These are phyloP conservation scores for Cossypha caffra DNA, from an alignment of 2,797 vertebrate genomes.

Conservation along the genomic window DNA sequence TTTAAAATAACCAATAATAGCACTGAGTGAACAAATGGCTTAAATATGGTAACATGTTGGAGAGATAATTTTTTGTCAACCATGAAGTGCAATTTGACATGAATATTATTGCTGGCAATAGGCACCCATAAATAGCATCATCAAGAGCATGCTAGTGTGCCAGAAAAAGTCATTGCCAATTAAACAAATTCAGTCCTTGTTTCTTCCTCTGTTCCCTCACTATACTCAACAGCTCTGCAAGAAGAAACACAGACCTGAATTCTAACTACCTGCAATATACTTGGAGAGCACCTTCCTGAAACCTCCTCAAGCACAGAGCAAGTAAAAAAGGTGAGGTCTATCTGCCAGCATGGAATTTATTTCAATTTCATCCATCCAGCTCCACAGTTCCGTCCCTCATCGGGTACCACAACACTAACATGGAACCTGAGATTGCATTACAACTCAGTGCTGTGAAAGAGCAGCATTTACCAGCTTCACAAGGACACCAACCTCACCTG, in stretches of 20 bases:
- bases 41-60: slow-evolving; percentile 26
- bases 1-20: slow-evolving; percentile 15
- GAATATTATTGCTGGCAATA: slow-evolving; percentile 65
- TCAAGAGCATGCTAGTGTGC: background rate
- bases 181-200: background rate
- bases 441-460: background rate
- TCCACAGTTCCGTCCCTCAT: background rate
- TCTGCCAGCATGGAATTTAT: background rate
- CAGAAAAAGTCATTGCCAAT: slow-evolving; percentile 18
- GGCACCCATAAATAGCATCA: background rate
- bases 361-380: background rate
- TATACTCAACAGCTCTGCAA: background rate
- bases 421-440: background rate
- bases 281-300: background rate
- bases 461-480: background rate
- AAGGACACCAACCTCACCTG: background rate
- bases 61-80: slow-evolving; percentile 61
- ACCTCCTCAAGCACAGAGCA: background rate
- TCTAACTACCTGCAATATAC: background rate
- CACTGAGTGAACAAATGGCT: background rate
- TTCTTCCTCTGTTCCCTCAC: background rate
- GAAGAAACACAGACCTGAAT: background rate
- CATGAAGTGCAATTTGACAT: slow-evolving; percentile 38
- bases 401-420: accelerated
- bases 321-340: background rate